These are phyloP conservation scores for Sebastes vulpes DNA, from an alignment of 2,797 vertebrate species.

Conservation along the genomic window DNA sequence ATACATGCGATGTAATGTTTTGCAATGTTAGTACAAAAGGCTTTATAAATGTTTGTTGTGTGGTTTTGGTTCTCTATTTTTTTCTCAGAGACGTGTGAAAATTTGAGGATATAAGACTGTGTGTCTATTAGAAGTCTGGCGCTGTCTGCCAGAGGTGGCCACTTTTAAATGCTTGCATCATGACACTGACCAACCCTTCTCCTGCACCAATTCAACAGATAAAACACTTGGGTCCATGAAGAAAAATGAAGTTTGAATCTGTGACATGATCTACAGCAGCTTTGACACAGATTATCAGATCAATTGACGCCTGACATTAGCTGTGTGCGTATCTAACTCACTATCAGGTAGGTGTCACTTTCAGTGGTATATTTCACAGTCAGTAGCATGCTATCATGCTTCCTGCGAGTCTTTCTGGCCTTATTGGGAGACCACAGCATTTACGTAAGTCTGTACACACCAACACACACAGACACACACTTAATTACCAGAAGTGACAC, in stretches of 20 bases:
- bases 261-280: not conserved
- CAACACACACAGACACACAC: not conserved
- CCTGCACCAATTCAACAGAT: not conserved
- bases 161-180: not conserved
- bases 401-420: conserved; percentile 5
- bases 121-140: not conserved
- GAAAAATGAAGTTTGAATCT: not conserved
- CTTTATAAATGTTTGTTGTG: not conserved
- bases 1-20: not conserved
- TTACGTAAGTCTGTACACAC: conserved; percentile 12
- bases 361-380: conserved; percentile 17
- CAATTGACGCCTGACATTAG: not conserved
- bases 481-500: conserved; percentile 49
- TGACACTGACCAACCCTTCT: not conserved
- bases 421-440: conserved; percentile 6
- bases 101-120: not conserved
- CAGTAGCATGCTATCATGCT: not conserved
- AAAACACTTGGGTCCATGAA: not conserved
- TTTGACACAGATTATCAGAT: not conserved
- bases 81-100: not conserved
- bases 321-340: not conserved
- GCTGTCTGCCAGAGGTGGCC: not conserved
- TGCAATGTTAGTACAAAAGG: not conserved
- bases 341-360: conserved; percentile 46
- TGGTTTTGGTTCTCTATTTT: not conserved